phyloP scores from a whole-genome alignment of 2,888 invertebrate species.

The Amblyteles armatorius region DNA sequence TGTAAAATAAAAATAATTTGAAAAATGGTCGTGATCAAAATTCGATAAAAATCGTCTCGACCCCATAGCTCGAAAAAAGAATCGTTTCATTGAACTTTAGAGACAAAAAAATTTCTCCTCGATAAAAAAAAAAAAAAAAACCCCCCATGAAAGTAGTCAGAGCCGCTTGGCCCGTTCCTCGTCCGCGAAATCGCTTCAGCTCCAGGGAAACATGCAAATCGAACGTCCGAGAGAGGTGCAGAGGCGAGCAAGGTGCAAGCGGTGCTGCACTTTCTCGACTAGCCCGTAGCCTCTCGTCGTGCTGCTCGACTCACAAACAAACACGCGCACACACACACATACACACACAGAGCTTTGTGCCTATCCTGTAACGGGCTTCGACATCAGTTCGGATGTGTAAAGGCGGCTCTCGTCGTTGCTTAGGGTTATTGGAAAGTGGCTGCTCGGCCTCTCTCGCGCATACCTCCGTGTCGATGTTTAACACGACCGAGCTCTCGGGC shows the following conservation, averaged over 20 bases:
- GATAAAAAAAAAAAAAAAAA: too few species aligned
- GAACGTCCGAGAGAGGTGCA: conserved; percentile 21
- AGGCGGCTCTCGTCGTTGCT: conserved; percentile 28
- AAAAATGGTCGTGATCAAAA: too few species aligned
- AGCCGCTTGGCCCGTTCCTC: background rate
- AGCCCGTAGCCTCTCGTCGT: conserved; percentile 8
- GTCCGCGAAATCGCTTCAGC: background rate
- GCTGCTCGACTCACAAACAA: background rate
- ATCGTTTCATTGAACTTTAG: too few species aligned
- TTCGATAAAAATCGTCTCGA: too few species aligned
- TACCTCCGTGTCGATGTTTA: conserved; percentile 9
- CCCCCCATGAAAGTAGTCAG: background rate
- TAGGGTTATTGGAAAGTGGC: conserved; percentile 56
- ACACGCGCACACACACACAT: background rate
- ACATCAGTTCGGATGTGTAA: conserved; percentile 19
- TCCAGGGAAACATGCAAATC: conserved; percentile 35
- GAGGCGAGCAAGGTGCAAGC: conserved; percentile 52
- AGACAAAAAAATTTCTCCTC: too few species aligned
- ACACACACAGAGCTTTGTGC: background rate
- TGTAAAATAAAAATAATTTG: too few species aligned
- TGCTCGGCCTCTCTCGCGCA: conserved; percentile 17
- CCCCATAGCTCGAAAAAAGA: too few species aligned
- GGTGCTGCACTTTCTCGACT: conserved; percentile 58
- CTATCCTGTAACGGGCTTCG: conserved; percentile 9
- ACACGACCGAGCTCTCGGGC: conserved; percentile 3